Base-by-base conservation (phyloP, 2,113 vertebrate species). In the Reinhardtius hippoglossoides region DNA sequence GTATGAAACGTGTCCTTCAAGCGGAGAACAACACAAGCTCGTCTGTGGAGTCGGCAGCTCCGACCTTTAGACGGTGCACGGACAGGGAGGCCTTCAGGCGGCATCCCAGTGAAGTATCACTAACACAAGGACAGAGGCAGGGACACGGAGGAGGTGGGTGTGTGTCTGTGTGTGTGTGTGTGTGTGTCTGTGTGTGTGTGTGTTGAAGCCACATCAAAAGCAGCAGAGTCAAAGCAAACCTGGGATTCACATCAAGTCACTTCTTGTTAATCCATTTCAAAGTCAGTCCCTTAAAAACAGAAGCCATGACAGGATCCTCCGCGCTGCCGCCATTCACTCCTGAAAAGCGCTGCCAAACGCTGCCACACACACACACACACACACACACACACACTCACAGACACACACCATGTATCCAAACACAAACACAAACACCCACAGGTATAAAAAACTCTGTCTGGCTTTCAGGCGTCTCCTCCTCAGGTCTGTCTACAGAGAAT, bases 401-500 rank as follows among this genome's bases (percentile, higher is more conserved):
- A 52, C 44, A 77, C 59, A 70, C 73, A 60, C 44, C 54, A 13
- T 4, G 9, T 44, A 64, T 55, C 56, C 69, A 67, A 5, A 54
- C 72, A 40, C 31, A n/a, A n/a, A n/a, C n/a, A n/a, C n/a, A n/a
- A n/a, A 52, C 44, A 77, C 59, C 64, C 73, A 63, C 44, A 83
- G 63, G 71, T 79, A 82, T 27, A 74, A 58, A 50, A 50, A 50
- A 18, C 61, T 42, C 71, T 21, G 78, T 86, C 82, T 85, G 80
- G 72, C 23, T 87, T 74, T 61, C 57, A 65, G 80, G 68, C 83
- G 54, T 80, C 88, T 84, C 79, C 84, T 88, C 84, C 89, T 87
- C 68, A 76, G 79, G 84, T 87, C 85, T 85, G 85, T 88, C 89
- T 89, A 76, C 88, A 82, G 84, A 82, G 74, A 84, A 87, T 69